Evolutionary conservation across 2,888 invertebrate genomes (phyloP).

Genomic region (Linnaemya tessellans): DNA sequence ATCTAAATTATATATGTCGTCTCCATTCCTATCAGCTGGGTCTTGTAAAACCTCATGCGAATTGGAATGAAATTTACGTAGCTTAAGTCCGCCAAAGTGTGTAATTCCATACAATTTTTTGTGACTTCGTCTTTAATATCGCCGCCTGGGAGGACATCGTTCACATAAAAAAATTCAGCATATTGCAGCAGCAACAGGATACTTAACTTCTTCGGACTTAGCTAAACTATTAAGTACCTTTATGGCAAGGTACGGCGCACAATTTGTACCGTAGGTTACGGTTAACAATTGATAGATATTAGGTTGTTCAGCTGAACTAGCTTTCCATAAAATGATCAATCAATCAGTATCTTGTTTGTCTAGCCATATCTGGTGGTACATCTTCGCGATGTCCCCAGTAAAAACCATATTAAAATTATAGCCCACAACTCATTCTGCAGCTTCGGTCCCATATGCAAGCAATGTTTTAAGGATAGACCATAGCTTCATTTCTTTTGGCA

Average conservation of each 20-base stretch:
- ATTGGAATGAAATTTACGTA: background rate
- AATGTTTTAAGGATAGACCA: background rate
- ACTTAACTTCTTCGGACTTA: background rate
- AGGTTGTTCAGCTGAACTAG: background rate
- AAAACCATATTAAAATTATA: too few relatives aligned
- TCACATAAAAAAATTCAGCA: background rate
- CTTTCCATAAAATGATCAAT: slow-evolving; percentile 5
- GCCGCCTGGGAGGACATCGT: background rate
- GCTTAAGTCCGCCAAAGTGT: background rate
- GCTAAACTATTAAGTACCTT: background rate
- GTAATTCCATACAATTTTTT: background rate
- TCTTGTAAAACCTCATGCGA: background rate
- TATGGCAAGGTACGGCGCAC: background rate
- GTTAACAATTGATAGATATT: too few relatives aligned
- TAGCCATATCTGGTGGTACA: background rate
- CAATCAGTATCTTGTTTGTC: background rate
- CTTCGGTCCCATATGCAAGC: too few relatives aligned
- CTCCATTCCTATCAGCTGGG: background rate
- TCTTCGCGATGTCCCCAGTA: too few relatives aligned
- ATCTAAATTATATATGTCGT: too few relatives aligned
- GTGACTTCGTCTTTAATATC: background rate
- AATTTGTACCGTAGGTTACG: background rate
- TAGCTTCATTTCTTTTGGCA: background rate
- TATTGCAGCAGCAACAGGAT: background rate
- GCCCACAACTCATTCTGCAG: too few relatives aligned